These are phyloP conservation scores for Drosophila lutescens DNA, from an alignment of 2,888 invertebrate genomes.

Conservation along the genomic window DNA sequence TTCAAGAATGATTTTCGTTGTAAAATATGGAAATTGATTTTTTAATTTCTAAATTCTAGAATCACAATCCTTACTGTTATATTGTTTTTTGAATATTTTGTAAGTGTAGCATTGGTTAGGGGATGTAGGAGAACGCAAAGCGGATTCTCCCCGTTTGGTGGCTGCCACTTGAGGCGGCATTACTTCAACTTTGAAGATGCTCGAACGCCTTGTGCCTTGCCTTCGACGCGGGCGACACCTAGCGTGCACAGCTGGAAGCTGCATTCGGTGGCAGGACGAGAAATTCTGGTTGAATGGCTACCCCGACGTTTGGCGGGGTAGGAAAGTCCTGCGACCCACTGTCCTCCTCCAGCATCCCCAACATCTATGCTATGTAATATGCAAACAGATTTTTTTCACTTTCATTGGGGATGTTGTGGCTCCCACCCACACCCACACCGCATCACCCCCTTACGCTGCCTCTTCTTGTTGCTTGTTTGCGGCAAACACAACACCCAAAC, in stretches of 20 bases:
- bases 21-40: no score
- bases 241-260: slow-evolving; percentile 77
- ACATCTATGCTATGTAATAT: slow-evolving; percentile 56
- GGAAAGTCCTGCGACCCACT: slow-evolving; percentile 42
- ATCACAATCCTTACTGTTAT: no score
- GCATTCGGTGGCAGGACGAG: slow-evolving; percentile 29
- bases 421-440: slow-evolving; percentile 1
- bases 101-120: not conserved
- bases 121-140: slow-evolving; percentile 7
- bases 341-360: slow-evolving; percentile 17
- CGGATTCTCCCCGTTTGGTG: slow-evolving; percentile 22
- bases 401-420: slow-evolving; percentile 57
- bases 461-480: slow-evolving; percentile 62
- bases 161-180: slow-evolving; percentile 78
- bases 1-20: no score
- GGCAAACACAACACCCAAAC: slow-evolving; percentile 64
- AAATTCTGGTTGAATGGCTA: not conserved
- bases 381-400: slow-evolving; percentile 77
- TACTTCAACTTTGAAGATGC: slow-evolving; percentile 81
- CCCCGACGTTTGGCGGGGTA: not conserved
- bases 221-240: slow-evolving; percentile 69
- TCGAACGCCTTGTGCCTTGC: slow-evolving; percentile 57
- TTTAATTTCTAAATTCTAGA: no score
- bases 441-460: slow-evolving; percentile 6
- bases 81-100: not conserved